Percentiles rank a stretch among this genome's conserved stretches.
phyloP scores from a whole-genome alignment of 2,797 vertebrate genomes.

The Discoglossus pictus region DNA sequence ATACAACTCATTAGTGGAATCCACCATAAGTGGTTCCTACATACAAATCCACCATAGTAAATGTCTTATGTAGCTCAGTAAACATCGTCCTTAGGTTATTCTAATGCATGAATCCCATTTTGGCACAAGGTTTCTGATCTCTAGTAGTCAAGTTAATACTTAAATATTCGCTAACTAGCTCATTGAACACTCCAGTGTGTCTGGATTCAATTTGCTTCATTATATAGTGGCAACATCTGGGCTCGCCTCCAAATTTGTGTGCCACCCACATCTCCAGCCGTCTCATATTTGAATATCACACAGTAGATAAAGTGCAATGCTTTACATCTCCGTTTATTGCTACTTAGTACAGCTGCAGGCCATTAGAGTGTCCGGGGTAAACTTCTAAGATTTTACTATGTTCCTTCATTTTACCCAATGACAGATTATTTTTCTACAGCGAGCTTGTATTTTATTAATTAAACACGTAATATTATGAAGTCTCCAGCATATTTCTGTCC shows the following conservation, averaged over 20 bases:
- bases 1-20: no score
- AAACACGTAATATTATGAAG: no score
- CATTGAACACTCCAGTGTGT: neutral
- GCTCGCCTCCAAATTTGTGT: neutral
- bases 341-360: neutral
- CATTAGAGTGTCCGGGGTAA: neutral
- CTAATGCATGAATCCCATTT: no score
- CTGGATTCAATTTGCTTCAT: constrained; percentile 18
- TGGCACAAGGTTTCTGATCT: no score
- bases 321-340: neutral
- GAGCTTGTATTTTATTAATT: no score
- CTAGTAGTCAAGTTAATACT: no score
- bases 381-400: neutral
- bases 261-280: neutral
- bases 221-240: constrained; percentile 8
- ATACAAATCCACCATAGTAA: no score
- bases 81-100: no score
- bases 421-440: neutral
- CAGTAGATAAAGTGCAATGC: neutral
- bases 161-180: neutral
- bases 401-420: neutral
- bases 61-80: no score
- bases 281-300: constrained; percentile 1
- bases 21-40: no score
- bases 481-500: no score